Evolutionary conservation across 1,140 invertebrate species (phyloP).

Genomic region (Dufourea novaeangliae): DNA sequence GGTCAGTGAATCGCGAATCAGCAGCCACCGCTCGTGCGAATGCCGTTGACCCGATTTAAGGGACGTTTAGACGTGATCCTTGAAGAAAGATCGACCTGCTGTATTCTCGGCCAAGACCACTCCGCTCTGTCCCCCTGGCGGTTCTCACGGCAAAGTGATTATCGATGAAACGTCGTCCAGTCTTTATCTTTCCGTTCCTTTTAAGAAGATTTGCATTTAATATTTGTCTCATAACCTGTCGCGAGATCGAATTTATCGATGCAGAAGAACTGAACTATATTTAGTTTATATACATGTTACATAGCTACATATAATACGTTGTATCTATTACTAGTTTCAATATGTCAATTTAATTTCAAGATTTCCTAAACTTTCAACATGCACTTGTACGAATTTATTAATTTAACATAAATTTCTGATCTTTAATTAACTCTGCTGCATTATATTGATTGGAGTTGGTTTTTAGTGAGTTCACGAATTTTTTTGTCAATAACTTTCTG

Average conservation of each 20-base stretch:
- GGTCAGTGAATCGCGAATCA: conserved; percentile 58
- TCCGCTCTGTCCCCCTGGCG: not conserved
- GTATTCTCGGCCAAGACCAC: conserved; percentile 11
- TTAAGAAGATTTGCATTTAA: conserved; percentile 7
- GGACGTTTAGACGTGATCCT: conserved; percentile 29
- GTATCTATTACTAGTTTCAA: too few species aligned
- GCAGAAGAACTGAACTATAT: too few species aligned
- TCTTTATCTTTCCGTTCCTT: conserved; percentile 1
- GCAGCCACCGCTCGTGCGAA: conserved; percentile 37
- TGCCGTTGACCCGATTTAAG: conserved; percentile 58
- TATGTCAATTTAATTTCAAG: too few species aligned
- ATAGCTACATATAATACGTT: too few species aligned
- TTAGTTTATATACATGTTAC: too few species aligned
- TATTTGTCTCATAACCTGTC: conserved; percentile 11
- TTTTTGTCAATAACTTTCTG: too few species aligned
- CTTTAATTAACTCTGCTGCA: too few species aligned
- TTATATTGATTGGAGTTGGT: too few species aligned
- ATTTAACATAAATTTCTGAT: too few species aligned
- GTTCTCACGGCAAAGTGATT: conserved; percentile 57
- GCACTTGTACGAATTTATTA: too few species aligned
- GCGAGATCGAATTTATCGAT: not conserved
- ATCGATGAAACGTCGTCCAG: conserved; percentile 11
- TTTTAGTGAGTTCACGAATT: too few species aligned
- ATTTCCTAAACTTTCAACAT: too few species aligned
- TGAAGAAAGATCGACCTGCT: conserved; percentile 1